phyloP scores from a whole-genome alignment of 92 coral and sea anemone genomes.

The Metridium senile region DNA sequence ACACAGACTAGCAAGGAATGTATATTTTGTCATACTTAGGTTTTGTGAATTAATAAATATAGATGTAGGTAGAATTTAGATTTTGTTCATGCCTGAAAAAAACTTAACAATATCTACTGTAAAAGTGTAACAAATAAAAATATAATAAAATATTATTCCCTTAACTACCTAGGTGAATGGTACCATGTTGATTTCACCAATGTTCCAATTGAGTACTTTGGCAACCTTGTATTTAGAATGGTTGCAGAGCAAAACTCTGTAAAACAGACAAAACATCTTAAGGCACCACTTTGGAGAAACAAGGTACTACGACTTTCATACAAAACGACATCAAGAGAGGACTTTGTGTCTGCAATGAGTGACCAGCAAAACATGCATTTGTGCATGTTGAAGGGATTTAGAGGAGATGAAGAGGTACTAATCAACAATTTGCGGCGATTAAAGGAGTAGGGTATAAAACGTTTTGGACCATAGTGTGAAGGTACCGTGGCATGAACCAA shows the following conservation, averaged over 20 bases:
- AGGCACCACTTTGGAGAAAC: not conserved
- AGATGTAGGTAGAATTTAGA: too few relatives aligned
- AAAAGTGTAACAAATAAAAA: too few relatives aligned
- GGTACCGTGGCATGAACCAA: too few relatives aligned
- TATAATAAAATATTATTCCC: too few relatives aligned
- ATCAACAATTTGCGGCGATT: not conserved
- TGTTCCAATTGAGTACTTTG: not conserved
- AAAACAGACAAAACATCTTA: not conserved
- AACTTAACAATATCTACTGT: too few relatives aligned
- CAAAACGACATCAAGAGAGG: not conserved
- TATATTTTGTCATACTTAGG: too few relatives aligned
- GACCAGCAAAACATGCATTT: not conserved
- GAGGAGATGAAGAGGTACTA: not conserved
- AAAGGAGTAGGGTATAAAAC: too few relatives aligned
- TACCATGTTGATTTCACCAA: not conserved
- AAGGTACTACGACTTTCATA: not conserved
- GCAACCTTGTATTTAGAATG: not conserved
- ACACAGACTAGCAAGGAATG: too few relatives aligned
- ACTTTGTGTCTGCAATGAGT: not conserved
- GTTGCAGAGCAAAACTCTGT: not conserved
- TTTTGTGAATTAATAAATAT: too few relatives aligned
- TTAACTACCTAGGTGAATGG: conserved; percentile 1
- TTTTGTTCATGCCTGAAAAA: too few relatives aligned
- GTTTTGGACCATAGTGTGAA: too few relatives aligned
- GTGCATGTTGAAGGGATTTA: not conserved